A percentile compares a stretch with the other conserved stretches of the same genome.
Conservation (phyloP, 2,113 vertebrate species). For the Corythaixoides concolor region DNA sequence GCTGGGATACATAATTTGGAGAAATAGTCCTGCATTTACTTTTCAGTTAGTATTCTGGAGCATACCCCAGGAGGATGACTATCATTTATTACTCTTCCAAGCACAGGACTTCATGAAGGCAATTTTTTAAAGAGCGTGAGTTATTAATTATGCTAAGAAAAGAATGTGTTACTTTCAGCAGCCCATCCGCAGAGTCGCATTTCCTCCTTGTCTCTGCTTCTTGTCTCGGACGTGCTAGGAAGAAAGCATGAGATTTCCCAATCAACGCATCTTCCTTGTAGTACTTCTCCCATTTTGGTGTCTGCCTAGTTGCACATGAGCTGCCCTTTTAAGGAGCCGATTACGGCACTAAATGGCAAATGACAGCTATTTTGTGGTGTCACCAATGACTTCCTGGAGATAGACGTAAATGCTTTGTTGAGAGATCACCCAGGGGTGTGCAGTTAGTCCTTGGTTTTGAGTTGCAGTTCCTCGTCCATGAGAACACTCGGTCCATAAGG, state of each 20-base stretch:
- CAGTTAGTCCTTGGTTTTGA: neutral
- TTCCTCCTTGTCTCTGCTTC: neutral
- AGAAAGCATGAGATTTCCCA: neutral
- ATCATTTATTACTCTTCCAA: conserved; percentile 28
- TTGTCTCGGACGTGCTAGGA: neutral
- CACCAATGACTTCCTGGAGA: neutral
- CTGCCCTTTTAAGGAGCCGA: neutral
- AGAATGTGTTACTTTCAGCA: neutral
- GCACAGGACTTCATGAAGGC: neutral
- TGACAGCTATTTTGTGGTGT: neutral
- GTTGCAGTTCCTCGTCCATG: neutral
- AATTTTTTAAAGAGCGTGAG: neutral
- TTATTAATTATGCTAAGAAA: conserved; percentile 17
- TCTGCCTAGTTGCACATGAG: neutral
- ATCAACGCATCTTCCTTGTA: neutral
- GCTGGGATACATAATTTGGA: conserved; percentile 5
- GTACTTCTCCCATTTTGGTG: neutral
- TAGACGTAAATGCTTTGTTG: neutral
- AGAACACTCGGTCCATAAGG: fast-evolving
- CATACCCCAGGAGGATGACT: neutral
- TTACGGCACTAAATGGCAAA: neutral
- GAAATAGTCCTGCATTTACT: conserved; percentile 56
- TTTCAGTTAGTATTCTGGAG: conserved; percentile 39
- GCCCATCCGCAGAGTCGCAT: neutral
- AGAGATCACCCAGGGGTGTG: fast-evolving